phyloP scores from a whole-genome alignment of 2,888 invertebrate species.

The Campoplex nolae region DNA sequence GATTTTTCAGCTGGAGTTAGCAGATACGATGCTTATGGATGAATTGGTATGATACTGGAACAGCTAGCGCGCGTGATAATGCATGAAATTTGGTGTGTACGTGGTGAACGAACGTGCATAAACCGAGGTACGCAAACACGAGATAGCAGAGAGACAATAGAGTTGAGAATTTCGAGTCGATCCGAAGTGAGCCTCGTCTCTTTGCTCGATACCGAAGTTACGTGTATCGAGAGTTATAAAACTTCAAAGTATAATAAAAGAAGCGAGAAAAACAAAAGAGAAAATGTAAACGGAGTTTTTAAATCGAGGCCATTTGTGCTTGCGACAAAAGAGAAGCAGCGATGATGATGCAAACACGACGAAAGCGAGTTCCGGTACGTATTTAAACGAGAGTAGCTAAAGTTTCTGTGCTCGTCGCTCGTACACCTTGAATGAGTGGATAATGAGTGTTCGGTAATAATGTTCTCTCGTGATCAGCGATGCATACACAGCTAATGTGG shows the following conservation, averaged over 20 bases:
- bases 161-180: constrained; percentile 12
- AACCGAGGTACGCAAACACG: not conserved
- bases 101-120: not conserved
- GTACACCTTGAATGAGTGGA: not conserved
- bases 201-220: constrained; percentile 2
- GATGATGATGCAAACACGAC: not conserved
- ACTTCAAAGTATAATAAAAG: constrained; percentile 18
- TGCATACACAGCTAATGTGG: not conserved
- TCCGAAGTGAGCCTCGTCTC: not conserved
- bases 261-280: not conserved
- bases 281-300: constrained; percentile 37
- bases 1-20: not conserved
- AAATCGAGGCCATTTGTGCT: constrained; percentile 42
- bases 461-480: not conserved
- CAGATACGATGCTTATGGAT: not conserved
- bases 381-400: not conserved
- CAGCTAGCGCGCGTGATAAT: not conserved
- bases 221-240: constrained; percentile 25
- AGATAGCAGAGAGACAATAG: constrained; percentile 36
- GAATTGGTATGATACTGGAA: not conserved
- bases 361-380: constrained; percentile 20
- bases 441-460: not conserved
- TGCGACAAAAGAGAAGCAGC: constrained; percentile 7
- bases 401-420: not conserved
- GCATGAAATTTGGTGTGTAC: not conserved